A percentile compares a stretch with the other conserved stretches of the same genome.
phyloP scores from a whole-genome alignment of 2,113 vertebrate genomes.

The Pavo muticus region DNA sequence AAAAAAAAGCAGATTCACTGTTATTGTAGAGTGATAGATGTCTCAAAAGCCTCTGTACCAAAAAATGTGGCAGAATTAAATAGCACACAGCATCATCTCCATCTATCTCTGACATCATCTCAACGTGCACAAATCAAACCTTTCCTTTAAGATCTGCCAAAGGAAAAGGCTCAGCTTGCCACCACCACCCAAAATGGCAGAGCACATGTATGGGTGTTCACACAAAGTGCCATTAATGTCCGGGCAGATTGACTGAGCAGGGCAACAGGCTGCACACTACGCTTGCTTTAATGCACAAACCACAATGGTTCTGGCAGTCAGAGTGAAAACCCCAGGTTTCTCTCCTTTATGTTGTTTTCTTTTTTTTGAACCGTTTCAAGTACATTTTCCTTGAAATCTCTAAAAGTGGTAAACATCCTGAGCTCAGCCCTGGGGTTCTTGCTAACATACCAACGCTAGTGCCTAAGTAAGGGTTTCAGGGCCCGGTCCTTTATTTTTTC shows the following conservation, averaged over 20 bases:
- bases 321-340: not conserved
- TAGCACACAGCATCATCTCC: not conserved
- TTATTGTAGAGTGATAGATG: not conserved
- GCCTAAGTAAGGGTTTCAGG: not conserved
- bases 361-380: not conserved
- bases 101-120: not conserved
- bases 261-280: rapidly evolving
- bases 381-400: not conserved
- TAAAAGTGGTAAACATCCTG: constrained; percentile 1
- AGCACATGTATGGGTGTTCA: rapidly evolving
- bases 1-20: not conserved
- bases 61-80: not conserved
- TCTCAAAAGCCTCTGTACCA: not conserved
- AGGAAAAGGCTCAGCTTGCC: not conserved
- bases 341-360: not conserved
- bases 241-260: not conserved
- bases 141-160: not conserved
- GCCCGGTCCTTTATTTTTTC: constrained; percentile 12
- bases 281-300: not conserved
- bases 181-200: not conserved
- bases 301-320: not conserved
- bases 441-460: not conserved
- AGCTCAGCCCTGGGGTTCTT: not conserved
- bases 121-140: not conserved
- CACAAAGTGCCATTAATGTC: not conserved